Evolutionary conservation across 1,140 invertebrate genomes (phyloP).

Genomic region (Heterodera schachtii): DNA sequence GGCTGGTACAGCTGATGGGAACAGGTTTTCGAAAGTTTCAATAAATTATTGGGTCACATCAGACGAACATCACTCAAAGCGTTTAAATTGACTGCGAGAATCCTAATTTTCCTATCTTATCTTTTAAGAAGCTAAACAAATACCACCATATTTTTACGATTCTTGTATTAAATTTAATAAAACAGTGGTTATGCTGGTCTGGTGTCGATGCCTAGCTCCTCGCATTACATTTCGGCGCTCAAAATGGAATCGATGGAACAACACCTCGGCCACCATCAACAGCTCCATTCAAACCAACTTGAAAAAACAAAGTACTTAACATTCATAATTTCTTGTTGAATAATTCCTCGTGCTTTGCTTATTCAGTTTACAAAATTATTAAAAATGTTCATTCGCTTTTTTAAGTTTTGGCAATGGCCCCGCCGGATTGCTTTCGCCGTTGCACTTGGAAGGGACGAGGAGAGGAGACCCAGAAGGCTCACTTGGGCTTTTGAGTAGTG

Average conservation of each 20-base stretch:
- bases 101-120: too few relatives aligned
- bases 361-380: too few relatives aligned
- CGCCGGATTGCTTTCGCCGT: slow-evolving; percentile 37
- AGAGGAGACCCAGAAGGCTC: slow-evolving; percentile 11
- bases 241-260: slow-evolving; percentile 46
- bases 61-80: too few relatives aligned
- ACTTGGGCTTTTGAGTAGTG: slow-evolving; percentile 13
- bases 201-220: slow-evolving; percentile 38
- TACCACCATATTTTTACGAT: too few relatives aligned
- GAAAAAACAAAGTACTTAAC: slow-evolving; percentile 19
- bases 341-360: not conserved
- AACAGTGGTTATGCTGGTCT: slow-evolving; percentile 38
- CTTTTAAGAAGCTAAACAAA: too few relatives aligned
- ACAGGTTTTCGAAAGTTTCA: slow-evolving; percentile 11
- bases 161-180: not conserved
- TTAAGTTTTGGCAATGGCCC: slow-evolving; percentile 43
- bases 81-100: too few relatives aligned
- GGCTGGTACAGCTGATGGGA: slow-evolving; percentile 18
- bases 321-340: slow-evolving; percentile 3
- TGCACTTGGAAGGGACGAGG: slow-evolving; percentile 36
- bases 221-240: slow-evolving; percentile 39
- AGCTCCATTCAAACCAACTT: slow-evolving; percentile 26
- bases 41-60: not conserved
- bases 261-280: slow-evolving; percentile 23
- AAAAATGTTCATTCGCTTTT: not conserved